Evolutionary conservation across 2,888 invertebrate species (phyloP).

Genomic region (Pyralis farinalis): DNA sequence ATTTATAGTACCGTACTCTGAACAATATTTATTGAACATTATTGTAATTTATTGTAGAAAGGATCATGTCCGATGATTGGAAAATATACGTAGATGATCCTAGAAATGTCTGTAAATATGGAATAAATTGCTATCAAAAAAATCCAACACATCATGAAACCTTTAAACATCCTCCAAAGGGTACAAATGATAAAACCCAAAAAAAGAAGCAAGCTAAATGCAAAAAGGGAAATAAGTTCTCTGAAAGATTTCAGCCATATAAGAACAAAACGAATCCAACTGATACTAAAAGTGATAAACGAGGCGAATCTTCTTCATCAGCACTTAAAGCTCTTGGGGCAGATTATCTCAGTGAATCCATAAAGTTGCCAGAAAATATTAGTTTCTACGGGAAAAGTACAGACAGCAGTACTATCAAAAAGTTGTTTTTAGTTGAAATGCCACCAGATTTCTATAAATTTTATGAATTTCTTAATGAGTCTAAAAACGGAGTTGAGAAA

Average conservation of each 20-base stretch:
- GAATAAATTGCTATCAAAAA: slow-evolving; percentile 89
- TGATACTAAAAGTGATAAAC: slow-evolving; percentile 8
- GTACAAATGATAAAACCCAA: too few species aligned
- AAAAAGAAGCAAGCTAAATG: slow-evolving; percentile 19
- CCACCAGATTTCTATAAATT: slow-evolving; percentile 94
- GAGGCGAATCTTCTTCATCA: slow-evolving; percentile 2
- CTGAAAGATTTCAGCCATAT: slow-evolving; percentile 42
- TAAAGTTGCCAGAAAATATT: slow-evolving; percentile 42
- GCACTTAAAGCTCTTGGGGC: slow-evolving; percentile 2
- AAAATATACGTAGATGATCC: slow-evolving; percentile 51
- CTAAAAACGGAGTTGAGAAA: slow-evolving; percentile 73
- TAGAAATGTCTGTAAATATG: slow-evolving; percentile 87
- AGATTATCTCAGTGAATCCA: slow-evolving; percentile 2
- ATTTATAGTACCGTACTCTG: too few species aligned
- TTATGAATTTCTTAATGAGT: slow-evolving; percentile 86
- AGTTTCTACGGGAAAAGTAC: slow-evolving; percentile 61
- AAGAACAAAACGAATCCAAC: slow-evolving; percentile 19
- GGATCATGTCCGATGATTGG: slow-evolving; percentile 71
- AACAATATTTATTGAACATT: too few species aligned
- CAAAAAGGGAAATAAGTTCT: slow-evolving; percentile 33
- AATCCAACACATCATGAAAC: slow-evolving; percentile 87
- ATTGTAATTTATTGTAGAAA: too few species aligned
- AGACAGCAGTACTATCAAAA: slow-evolving; percentile 82
- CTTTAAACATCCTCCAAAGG: slow-evolving; percentile 86
- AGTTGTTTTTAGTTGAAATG: slow-evolving; percentile 91